Evolutionary conservation across 2,797 vertebrate genomes (phyloP).

Genomic region (Meriones psammophilus): DNA sequence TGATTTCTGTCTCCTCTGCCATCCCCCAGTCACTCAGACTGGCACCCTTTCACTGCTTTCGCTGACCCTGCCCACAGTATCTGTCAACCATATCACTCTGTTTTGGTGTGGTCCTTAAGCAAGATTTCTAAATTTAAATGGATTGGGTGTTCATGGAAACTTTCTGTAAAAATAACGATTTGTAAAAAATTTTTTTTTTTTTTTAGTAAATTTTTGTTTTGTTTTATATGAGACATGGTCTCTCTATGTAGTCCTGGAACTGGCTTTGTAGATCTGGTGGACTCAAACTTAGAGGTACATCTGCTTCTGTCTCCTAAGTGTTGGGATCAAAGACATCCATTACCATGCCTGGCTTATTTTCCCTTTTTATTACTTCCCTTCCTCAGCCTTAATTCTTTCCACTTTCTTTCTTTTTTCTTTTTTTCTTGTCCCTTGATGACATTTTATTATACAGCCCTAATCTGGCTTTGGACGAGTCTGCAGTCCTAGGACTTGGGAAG

Average conservation of each 20-base stretch:
- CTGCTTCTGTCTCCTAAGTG: no score
- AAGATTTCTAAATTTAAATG: background rate
- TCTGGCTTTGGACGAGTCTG: background rate
- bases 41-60: background rate
- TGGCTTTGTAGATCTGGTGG: background rate
- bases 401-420: background rate
- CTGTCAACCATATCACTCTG: background rate
- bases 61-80: rapidly evolving
- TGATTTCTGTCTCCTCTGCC: background rate
- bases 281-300: no score
- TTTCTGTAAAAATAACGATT: background rate
- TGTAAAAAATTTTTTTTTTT: background rate
- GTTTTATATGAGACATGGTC: background rate
- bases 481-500: background rate
- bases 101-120: background rate
- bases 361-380: background rate
- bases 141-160: background rate
- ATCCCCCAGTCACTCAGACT: background rate
- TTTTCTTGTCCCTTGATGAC: background rate
- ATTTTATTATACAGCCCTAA: background rate
- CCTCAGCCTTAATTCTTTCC: background rate
- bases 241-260: background rate
- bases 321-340: no score
- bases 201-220: background rate
- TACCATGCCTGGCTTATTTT: no score